These are phyloP conservation scores for Xestia rhomboidea DNA, from an alignment of 2,888 invertebrate genomes.

Conservation along the genomic window DNA sequence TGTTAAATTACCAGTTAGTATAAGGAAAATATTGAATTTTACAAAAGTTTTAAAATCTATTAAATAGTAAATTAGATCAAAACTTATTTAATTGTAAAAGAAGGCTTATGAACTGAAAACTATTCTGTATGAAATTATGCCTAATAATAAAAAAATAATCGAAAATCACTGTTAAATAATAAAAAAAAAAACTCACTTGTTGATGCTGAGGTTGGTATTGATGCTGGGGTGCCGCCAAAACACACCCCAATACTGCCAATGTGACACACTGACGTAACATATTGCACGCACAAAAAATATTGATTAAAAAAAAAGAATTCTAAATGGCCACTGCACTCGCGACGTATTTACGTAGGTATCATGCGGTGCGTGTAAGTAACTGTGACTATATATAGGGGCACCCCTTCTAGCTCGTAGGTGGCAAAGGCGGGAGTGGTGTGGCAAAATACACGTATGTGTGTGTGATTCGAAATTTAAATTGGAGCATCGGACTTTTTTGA, in stretches of 20 bases:
- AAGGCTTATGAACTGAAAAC: too few species aligned
- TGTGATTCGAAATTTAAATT: conserved; percentile 70
- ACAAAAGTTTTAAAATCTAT: not conserved
- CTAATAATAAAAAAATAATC: too few species aligned
- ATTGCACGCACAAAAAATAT: conserved; percentile 78
- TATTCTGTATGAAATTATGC: not conserved
- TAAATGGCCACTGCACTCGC: conserved; percentile 82
- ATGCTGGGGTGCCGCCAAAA: conserved; percentile 79
- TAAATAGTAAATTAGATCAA: not conserved
- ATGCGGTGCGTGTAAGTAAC: conserved; percentile 81
- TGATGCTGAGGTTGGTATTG: conserved; percentile 86
- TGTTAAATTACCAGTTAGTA: not conserved
- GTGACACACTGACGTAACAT: conserved; percentile 85
- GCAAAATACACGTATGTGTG: conserved; percentile 60
- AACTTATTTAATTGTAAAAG: not conserved
- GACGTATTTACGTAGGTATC: conserved; percentile 78
- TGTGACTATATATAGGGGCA: conserved; percentile 88
- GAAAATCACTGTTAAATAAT: not conserved
- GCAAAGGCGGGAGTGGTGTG: conserved; percentile 78
- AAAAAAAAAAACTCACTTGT: conserved; percentile 78
- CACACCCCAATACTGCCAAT: conserved; percentile 84
- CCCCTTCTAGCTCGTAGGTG: conserved; percentile 82
- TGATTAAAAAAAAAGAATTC: conserved; percentile 66
- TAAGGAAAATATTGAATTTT: not conserved
- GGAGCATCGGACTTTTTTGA: conserved; percentile 64